phyloP scores from a whole-genome alignment of 2,113 vertebrate genomes.

The Romanogobio albipinnatus region DNA sequence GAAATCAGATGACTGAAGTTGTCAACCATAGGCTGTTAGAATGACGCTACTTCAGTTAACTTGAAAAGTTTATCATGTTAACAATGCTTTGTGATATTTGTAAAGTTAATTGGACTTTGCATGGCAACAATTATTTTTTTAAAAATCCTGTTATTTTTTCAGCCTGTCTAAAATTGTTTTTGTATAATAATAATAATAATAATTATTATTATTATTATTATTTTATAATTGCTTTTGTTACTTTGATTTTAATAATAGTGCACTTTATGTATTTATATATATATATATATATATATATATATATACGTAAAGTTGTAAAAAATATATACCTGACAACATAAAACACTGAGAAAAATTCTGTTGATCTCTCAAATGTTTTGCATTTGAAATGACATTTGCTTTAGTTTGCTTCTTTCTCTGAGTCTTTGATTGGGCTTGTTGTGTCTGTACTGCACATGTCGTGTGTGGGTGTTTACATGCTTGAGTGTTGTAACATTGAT shows the following conservation, averaged over 20 bases:
- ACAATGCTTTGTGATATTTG: background rate
- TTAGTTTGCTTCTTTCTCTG: background rate
- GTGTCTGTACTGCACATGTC: conserved; percentile 8
- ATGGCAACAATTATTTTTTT: too few species aligned
- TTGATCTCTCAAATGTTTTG: too few species aligned
- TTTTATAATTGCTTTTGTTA: background rate
- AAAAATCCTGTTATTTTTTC: background rate
- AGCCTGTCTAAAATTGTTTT: background rate
- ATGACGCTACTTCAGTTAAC: background rate
- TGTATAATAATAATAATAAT: background rate
- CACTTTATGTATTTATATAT: background rate
- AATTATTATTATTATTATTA: too few species aligned
- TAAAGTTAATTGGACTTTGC: background rate
- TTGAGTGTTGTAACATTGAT: conserved; percentile 65
- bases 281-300: background rate
- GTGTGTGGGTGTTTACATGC: conserved; percentile 57
- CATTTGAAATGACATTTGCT: too few species aligned
- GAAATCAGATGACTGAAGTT: background rate
- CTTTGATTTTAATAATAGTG: background rate
- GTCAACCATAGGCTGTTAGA: background rate
- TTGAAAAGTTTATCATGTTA: background rate
- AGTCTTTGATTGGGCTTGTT: background rate
- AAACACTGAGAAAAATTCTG: too few species aligned
- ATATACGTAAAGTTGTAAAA: too few species aligned
- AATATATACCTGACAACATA: too few species aligned